Percentiles rank a stretch among this genome's conserved stretches.
phyloP scores from a whole-genome alignment of 2,113 vertebrate genomes.

The Pan troglodytes region NHGRI_mPanTro3-v2.1_pri NC_072412.2:76392501-76393000 shows the following conservation, averaged over 20 bases:
- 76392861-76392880: constrained; percentile 70
- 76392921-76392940: constrained; percentile 74
- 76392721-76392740: neutral
- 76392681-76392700: neutral
- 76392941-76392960: constrained; percentile 79
- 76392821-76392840: constrained; percentile 66
- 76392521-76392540: neutral
- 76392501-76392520: neutral
- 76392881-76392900: constrained; percentile 73
- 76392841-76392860: constrained; percentile 70
- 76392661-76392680: neutral
- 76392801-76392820: constrained; percentile 37
- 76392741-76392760: constrained; percentile 19
- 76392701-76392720: neutral
- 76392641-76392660: neutral
- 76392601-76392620: neutral
- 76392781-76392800: constrained; percentile 66
- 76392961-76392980: constrained; percentile 75
- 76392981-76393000: constrained; percentile 73
- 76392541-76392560: neutral
- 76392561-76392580: neutral
- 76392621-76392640: neutral
- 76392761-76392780: constrained; percentile 49
- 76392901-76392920: constrained; percentile 63
- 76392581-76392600: neutral